Percentiles rank a stretch among this genome's conserved stretches.
These are phyloP conservation scores for Lichenostomus cassidix DNA, from an alignment of 2,113 vertebrate genomes.

Conservation along the genomic window DNA sequence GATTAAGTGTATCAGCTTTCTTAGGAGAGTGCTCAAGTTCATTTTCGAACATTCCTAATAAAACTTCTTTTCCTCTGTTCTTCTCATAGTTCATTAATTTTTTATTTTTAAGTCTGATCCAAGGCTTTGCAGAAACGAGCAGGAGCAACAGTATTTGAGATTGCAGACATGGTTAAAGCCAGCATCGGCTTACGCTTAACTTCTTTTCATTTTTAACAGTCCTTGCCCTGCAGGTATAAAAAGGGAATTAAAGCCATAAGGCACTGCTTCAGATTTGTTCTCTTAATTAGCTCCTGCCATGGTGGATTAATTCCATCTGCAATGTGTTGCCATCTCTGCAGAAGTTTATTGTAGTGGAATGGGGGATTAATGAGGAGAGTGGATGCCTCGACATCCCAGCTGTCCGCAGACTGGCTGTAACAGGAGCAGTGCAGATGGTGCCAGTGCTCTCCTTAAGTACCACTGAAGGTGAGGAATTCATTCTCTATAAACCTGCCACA, in stretches of 20 bases:
- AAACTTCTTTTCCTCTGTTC: background rate
- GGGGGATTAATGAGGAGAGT: conserved; percentile 42
- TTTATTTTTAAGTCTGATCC: background rate
- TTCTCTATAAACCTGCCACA: conserved; percentile 17
- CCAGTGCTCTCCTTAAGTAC: background rate
- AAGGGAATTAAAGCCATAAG: conserved; percentile 55
- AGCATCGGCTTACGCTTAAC: conserved; percentile 14
- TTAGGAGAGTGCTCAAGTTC: background rate
- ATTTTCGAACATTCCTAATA: background rate
- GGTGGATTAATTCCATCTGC: conserved; percentile 63
- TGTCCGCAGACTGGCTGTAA: background rate
- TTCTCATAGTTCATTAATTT: background rate
- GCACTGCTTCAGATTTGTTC: conserved; percentile 54
- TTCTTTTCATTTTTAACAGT: conserved; percentile 53
- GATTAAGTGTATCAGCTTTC: background rate
- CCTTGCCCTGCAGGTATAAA: conserved; percentile 60
- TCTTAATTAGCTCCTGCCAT: conserved; percentile 64
- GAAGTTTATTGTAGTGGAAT: conserved; percentile 44
- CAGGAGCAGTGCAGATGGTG: conserved; percentile 61
- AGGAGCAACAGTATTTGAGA: background rate
- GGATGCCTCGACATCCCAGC: conserved; percentile 6
- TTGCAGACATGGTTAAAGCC: conserved; percentile 9
- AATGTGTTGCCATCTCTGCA: conserved; percentile 50
- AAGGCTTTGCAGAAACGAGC: background rate
- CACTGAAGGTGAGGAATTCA: conserved; percentile 13